Conservation (phyloP, 2,113 vertebrate species). For the Myrmophylax atrothorax region DNA sequence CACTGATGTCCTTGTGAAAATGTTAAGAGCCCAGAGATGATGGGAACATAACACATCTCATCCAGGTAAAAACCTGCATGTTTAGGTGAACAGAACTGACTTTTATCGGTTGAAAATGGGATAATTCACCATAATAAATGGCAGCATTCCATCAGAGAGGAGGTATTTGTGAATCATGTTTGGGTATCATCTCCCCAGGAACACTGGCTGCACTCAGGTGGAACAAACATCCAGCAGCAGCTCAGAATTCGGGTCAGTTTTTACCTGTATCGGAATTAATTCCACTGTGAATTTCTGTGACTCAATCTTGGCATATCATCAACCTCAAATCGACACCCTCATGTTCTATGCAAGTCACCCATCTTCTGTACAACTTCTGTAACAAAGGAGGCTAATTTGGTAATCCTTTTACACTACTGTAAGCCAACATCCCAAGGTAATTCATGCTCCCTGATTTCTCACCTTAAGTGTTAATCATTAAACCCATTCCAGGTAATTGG, state of each 20-base stretch:
- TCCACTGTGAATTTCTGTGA: not conserved
- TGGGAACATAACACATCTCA: not conserved
- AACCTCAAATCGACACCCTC: not conserved
- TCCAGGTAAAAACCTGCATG: too few species aligned
- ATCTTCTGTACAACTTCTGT: not conserved
- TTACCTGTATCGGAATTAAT: not conserved
- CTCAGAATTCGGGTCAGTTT: not conserved
- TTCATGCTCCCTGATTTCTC: not conserved
- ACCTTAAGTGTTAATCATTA: constrained; percentile 3
- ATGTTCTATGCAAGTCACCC: not conserved
- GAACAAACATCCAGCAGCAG: not conserved
- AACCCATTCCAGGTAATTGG: constrained; percentile 1
- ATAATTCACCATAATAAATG: rapidly evolving
- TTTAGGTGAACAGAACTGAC: not conserved
- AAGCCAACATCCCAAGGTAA: not conserved
- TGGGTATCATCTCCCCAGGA: not conserved
- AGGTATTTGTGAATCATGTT: not conserved
- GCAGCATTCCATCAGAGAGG: not conserved
- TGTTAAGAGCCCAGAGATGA: not conserved
- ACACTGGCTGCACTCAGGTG: not conserved
- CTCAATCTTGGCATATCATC: not conserved
- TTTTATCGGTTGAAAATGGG: not conserved
- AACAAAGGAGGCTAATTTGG: not conserved
- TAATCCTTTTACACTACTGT: not conserved
- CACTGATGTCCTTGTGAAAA: not conserved